Base-by-base conservation (phyloP, 2,113 vertebrate genomes). In the Coturnix japonica region DNA sequence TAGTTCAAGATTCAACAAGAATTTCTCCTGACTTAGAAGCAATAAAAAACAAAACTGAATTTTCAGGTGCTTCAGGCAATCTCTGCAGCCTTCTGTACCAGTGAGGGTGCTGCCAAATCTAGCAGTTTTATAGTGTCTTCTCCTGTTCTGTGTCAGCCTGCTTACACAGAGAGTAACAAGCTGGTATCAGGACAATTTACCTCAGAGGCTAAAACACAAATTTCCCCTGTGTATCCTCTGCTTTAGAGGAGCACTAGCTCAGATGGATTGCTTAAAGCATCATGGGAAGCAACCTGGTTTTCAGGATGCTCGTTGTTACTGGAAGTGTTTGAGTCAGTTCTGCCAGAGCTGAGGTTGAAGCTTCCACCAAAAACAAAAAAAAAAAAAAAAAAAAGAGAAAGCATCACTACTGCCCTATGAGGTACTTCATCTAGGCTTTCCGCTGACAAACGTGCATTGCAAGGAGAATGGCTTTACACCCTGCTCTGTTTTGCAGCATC, bases 61-160 rank as follows among this genome's bases (percentile, higher is more conserved):
- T 64, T 64, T 66, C 21, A 22, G 30, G 30, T 44, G 30, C 41
- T n/a, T 30, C 41, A 31, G 14, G 20, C 25, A 19, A 39, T 63
- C 37, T 13, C 37, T 39, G 35, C 37, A 63, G 30, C 23, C 26
- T 70, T 81, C 22, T 57, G 60, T 25, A 71, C 8, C 10, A 39
- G 30, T 0, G 0, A 74, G 30, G 17, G 2, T 21, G 3, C 20
- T 67, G 23, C 57, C 26, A 89, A 64, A 81, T 4, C 15, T 8
- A 13, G 70, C 7, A 26, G 6, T 14, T 84, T 66, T 22, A 49
- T 46, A 46, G 22, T 17, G 33, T 30, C 16, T 56, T 25, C 15
- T 74, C 8, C 22, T 8, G 57, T 81, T 31, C 41, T 81, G 30
- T 20, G 19, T 17, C 15, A 63, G 56, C 8, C 56, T 69, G 26